These are phyloP conservation scores for Octonoba sinensis DNA, from an alignment of 2,888 invertebrate species.

Conservation along the genomic window DNA sequence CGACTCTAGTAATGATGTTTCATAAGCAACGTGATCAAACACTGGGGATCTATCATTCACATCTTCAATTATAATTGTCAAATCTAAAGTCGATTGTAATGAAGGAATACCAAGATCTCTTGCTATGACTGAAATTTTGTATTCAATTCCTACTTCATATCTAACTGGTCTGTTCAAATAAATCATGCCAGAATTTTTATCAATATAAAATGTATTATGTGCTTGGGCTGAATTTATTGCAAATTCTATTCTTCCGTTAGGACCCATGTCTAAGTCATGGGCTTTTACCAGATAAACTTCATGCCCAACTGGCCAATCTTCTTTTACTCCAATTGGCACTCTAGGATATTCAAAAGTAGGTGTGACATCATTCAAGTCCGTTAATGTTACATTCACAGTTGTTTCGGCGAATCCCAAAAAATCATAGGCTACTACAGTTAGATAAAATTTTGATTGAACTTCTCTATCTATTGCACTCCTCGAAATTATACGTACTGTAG, in stretches of 20 bases:
- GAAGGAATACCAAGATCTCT: conserved; percentile 83
- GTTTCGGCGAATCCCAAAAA: conserved; percentile 83
- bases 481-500: conserved; percentile 77
- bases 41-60: conserved; percentile 96
- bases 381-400: conserved; percentile 83
- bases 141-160: conserved; percentile 69
- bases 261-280: conserved; percentile 87
- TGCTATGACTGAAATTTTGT: conserved; percentile 57
- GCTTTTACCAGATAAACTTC: conserved; percentile 91
- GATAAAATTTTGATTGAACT: conserved; percentile 80
- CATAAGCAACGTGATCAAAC: conserved; percentile 91
- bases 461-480: conserved; percentile 81
- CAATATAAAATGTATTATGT: conserved; percentile 85
- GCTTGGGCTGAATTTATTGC: conserved; percentile 81
- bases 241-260: conserved; percentile 89
- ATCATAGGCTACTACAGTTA: conserved; percentile 84
- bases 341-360: conserved; percentile 77
- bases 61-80: conserved; percentile 83
- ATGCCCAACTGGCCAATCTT: conserved; percentile 93
- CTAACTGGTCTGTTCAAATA: conserved; percentile 85
- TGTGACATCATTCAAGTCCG: conserved; percentile 92
- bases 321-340: conserved; percentile 79
- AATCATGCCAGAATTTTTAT: conserved; percentile 88
- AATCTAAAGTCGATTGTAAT: conserved; percentile 80
- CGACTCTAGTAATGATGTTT: conserved; percentile 90